Percentiles rank a stretch among this genome's conserved stretches.
Evolutionary conservation across 2,113 vertebrate species (phyloP).

Genomic region (Parotia lawesii): DNA sequence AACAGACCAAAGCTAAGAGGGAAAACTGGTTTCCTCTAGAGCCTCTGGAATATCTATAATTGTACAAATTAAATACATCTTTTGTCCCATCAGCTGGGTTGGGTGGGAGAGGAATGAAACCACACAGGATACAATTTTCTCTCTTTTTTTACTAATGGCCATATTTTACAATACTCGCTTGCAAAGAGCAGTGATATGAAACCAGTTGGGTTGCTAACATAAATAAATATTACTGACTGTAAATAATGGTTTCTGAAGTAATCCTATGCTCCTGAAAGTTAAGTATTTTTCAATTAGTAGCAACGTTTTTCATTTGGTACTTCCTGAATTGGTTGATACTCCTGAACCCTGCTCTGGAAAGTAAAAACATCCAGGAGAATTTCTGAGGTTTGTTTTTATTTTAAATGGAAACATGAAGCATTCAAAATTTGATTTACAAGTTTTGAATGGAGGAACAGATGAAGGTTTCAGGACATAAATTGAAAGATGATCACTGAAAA

Average conservation of each 20-base stretch:
- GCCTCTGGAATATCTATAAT: background rate
- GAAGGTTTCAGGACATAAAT: background rate
- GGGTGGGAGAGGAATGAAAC: constrained; percentile 7
- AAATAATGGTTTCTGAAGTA: constrained; percentile 13
- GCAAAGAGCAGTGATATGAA: background rate
- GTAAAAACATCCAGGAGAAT: background rate
- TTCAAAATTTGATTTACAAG: background rate
- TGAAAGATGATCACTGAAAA: constrained; percentile 12
- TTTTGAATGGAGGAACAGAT: background rate
- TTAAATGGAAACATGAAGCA: background rate
- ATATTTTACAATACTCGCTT: background rate
- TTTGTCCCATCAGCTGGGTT: background rate
- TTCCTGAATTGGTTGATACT: background rate
- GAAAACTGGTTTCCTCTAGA: background rate
- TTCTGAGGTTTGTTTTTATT: background rate
- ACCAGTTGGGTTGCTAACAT: background rate
- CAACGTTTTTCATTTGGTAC: background rate
- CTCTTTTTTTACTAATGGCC: background rate
- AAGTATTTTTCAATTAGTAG: background rate
- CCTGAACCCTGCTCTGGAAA: background rate
- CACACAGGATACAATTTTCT: constrained; percentile 8
- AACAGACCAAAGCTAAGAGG: background rate
- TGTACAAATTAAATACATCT: background rate
- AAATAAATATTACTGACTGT: background rate
- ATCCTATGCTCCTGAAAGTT: background rate